Evolutionary conservation across 2,113 vertebrate genomes (phyloP).

Genomic region (Candoia aspera): DNA sequence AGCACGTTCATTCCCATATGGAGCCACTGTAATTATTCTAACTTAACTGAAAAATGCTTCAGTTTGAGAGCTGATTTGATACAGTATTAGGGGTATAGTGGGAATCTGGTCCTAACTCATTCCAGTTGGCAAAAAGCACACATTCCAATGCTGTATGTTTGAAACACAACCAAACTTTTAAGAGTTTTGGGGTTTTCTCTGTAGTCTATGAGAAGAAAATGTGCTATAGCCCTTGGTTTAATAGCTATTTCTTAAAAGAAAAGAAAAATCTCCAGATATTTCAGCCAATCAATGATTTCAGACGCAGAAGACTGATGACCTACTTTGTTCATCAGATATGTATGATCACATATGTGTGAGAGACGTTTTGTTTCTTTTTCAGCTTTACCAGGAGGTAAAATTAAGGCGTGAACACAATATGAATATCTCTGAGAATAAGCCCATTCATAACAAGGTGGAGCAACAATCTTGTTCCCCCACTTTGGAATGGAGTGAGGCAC

Average conservation of each 20-base stretch:
- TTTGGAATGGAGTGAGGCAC: constrained; percentile 68
- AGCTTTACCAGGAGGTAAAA: constrained; percentile 94
- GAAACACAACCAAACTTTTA: constrained; percentile 20
- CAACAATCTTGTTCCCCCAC: constrained; percentile 72
- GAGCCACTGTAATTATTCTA: background rate
- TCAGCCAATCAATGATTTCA: constrained; percentile 17
- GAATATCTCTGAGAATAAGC: constrained; percentile 64
- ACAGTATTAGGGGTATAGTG: background rate
- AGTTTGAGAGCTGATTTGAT: fast-evolving
- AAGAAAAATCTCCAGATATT: background rate
- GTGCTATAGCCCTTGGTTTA: background rate
- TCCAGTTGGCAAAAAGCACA: background rate
- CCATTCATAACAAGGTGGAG: constrained; percentile 60
- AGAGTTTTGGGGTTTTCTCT: background rate
- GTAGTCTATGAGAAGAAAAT: background rate
- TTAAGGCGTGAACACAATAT: constrained; percentile 78
- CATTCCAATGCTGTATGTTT: background rate
- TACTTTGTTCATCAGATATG: background rate
- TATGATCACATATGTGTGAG: constrained; percentile 23
- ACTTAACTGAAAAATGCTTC: background rate
- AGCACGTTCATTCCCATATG: background rate
- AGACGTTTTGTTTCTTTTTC: constrained; percentile 48
- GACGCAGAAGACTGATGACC: constrained; percentile 9
- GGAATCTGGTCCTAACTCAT: background rate
- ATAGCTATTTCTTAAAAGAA: background rate